phyloP scores from a whole-genome alignment of 2,888 invertebrate genomes.

The Suillia variegata region DNA sequence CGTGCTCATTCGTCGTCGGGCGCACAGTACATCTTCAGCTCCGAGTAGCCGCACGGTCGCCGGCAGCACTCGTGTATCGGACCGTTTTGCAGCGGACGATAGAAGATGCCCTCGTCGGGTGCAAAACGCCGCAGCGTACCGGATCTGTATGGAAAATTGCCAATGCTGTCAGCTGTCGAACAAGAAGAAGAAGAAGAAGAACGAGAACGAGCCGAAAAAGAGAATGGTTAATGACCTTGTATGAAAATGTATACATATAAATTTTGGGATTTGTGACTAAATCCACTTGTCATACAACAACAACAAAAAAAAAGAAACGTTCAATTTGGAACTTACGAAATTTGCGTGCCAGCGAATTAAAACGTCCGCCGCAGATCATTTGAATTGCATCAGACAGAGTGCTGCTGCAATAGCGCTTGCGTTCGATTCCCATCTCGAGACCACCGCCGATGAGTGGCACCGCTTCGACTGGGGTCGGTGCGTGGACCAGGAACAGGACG shows the following conservation, averaged over 20 bases:
- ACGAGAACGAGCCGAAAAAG: too few species aligned
- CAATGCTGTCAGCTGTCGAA: slow-evolving; percentile 37
- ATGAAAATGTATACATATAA: too few species aligned
- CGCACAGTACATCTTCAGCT: slow-evolving; percentile 52
- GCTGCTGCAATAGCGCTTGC: slow-evolving; percentile 49
- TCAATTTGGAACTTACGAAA: slow-evolving; percentile 46
- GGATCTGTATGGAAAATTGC: slow-evolving; percentile 25
- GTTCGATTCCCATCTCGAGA: slow-evolving; percentile 32
- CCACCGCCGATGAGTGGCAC: slow-evolving; percentile 27
- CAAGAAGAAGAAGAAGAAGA: background rate
- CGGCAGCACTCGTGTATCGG: slow-evolving; percentile 53
- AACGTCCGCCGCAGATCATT: slow-evolving; percentile 46
- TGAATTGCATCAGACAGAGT: slow-evolving; percentile 48
- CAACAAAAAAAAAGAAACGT: background rate
- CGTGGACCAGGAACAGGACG: slow-evolving; percentile 20
- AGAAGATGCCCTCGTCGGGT: slow-evolving; percentile 38
- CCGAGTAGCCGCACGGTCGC: slow-evolving; percentile 46
- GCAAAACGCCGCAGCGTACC: slow-evolving; percentile 39
- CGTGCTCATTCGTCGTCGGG: slow-evolving; percentile 15
- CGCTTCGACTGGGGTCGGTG: background rate
- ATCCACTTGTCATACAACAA: too few species aligned
- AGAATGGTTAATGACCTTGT: too few species aligned
- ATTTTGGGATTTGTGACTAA: too few species aligned
- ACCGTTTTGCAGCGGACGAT: slow-evolving; percentile 43
- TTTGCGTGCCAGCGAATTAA: slow-evolving; percentile 43